Percentiles rank a stretch among this genome's conserved stretches.
Evolutionary conservation across 2,113 vertebrate genomes (phyloP).

Genomic region (Cyprinus carpio): DNA sequence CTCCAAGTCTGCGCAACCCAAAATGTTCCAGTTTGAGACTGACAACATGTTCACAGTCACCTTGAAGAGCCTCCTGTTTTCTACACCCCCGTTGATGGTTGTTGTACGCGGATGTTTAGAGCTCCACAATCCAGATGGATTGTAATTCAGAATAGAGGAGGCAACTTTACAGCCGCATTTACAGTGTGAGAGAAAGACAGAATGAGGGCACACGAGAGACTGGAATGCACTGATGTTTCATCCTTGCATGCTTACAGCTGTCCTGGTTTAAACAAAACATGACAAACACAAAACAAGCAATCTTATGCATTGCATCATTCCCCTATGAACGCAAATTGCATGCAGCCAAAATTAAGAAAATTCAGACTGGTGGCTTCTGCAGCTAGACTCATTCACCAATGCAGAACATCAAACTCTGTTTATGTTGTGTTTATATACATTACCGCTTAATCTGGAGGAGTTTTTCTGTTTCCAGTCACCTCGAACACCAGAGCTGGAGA

Average conservation of each 20-base stretch:
- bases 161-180: slow-evolving; percentile 14
- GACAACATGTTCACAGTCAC: slow-evolving; percentile 15
- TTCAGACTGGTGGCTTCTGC: background rate
- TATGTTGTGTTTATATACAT: slow-evolving; percentile 1
- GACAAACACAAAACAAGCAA: background rate
- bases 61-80: slow-evolving; percentile 1
- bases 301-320: background rate
- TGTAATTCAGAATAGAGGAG: too few species aligned
- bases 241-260: background rate
- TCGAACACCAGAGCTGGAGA: slow-evolving; percentile 12
- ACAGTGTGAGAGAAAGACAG: background rate
- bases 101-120: background rate
- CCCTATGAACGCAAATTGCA: background rate
- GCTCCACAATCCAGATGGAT: too few species aligned
- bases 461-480: background rate
- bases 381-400: background rate
- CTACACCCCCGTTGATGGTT: background rate
- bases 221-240: background rate
- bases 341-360: background rate
- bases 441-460: slow-evolving; percentile 1
- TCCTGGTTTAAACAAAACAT: slow-evolving; percentile 9
- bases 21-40: background rate
- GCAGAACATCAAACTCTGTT: background rate
- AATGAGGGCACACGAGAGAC: background rate
- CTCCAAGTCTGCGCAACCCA: background rate